Evolutionary conservation across 2,888 invertebrate genomes (phyloP), one percentile per base, ranked within the genome.

Genomic region (Epinotia nisella): DNA sequence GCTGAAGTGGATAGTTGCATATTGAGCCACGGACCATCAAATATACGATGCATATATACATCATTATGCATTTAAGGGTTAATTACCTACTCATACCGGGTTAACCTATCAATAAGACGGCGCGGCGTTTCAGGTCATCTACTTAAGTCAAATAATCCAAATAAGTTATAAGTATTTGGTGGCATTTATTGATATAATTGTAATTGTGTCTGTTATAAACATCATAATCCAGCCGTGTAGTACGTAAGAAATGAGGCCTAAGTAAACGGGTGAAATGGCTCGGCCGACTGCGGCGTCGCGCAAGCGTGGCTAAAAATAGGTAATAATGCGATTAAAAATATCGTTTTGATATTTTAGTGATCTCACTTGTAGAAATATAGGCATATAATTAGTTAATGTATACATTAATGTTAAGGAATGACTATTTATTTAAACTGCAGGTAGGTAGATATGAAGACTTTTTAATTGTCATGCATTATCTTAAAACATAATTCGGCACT

Each of bases 281-380:
- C 51, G 35, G 45, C 41, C 35, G 10, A 29, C 55, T 56, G 67
- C 11, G 60, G 24, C n/a, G 71, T 41, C 21, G 41, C 59, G 65
- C 61, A 29, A 24, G 67, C 67, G 56, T 49, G 35, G 55, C 61
- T 62, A 49, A 67, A 35, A 49, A 17, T n/a, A n/a, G n/a, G n/a
- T 39, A 69, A 51, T 45, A 70, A 65, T 17, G 59, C 41, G 29
- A 53, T 74, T 70, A 24, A 69, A 74, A 77, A 74, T 74, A 74
- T 79, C 77, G 74, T 78, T 73, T 75, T 79, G 73, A 76, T 79
- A 78, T 80, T 82, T 76, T 81, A 82, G 86, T 84, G 90, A 90
- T 90, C 90, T 90, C 90, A 90, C 83, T 78, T 82, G 78, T 85
- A 87, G 83, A 78, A 82, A 80, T 81, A 78, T 77, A 76, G 78